Evolutionary conservation across 2,113 vertebrate species (phyloP).

Genomic region (Orycteropus afer): DNA sequence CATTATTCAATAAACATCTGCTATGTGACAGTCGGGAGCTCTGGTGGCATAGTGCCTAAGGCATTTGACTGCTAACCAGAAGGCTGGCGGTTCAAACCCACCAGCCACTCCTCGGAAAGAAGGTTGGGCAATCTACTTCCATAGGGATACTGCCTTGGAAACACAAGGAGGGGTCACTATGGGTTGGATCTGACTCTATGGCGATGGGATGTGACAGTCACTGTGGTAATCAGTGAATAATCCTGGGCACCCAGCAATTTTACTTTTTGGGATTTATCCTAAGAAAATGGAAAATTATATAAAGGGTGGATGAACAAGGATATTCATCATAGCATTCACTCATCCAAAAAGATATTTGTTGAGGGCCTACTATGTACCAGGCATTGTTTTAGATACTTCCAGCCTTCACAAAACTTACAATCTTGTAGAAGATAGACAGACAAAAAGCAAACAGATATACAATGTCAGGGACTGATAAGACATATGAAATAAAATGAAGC

Average conservation of each 20-base stretch:
- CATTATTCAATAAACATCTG: conserved; percentile 3
- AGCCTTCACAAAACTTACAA: not conserved
- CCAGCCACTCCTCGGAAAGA: too few species aligned
- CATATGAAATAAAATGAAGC: not conserved
- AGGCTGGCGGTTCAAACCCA: too few species aligned
- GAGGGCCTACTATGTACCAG: not conserved
- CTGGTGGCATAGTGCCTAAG: too few species aligned
- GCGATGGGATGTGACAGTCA: conserved; percentile 11
- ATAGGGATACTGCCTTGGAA: too few species aligned
- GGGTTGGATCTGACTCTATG: too few species aligned
- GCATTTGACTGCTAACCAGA: too few species aligned
- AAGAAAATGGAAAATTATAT: conserved; percentile 13
- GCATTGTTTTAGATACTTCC: not conserved
- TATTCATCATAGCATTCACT: conserved; percentile 2
- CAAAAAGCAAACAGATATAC: not conserved
- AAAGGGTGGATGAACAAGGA: not conserved
- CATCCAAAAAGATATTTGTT: conserved; percentile 1
- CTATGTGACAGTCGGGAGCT: too few species aligned
- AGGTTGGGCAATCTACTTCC: too few species aligned
- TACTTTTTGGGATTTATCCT: conserved; percentile 25
- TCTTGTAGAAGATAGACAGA: not conserved
- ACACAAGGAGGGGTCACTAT: too few species aligned
- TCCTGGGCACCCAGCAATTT: not conserved
- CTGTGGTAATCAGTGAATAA: conserved; percentile 5
- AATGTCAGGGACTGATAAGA: not conserved